phyloP scores from a whole-genome alignment of 2,797 vertebrate genomes.

The Phataginus tetradactyla region DNA sequence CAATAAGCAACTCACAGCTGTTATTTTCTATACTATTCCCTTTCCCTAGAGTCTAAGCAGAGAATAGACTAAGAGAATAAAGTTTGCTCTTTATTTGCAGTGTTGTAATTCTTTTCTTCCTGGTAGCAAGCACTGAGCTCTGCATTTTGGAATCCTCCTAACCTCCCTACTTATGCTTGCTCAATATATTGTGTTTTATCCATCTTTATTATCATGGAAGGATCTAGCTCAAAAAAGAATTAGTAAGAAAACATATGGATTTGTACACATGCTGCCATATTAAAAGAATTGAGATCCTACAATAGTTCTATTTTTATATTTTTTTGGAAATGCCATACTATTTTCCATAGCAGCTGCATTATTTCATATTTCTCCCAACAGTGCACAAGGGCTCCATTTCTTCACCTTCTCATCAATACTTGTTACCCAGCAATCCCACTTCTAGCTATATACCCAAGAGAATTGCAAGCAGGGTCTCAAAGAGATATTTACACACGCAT shows the following conservation, averaged over 20 bases:
- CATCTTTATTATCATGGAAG: neutral
- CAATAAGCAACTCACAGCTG: neutral
- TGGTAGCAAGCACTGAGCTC: neutral
- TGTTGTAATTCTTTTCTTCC: neutral
- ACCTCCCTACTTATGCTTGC: neutral
- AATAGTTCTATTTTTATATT: neutral
- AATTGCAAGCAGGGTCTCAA: neutral
- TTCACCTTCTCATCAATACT: neutral
- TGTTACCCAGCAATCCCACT: neutral
- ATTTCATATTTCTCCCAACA: neutral
- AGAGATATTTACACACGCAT: neutral
- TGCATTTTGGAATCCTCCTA: neutral
- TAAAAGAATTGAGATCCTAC: neutral
- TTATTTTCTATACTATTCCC: neutral
- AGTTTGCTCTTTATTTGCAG: neutral
- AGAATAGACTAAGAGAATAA: neutral
- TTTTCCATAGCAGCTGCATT: neutral
- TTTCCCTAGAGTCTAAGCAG: neutral
- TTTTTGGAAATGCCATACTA: neutral
- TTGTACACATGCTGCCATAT: neutral
- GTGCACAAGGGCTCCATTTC: neutral
- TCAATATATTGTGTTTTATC: neutral
- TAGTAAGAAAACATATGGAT: neutral
- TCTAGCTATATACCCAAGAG: neutral
- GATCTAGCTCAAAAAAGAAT: neutral